phyloP scores from a whole-genome alignment of 2,888 invertebrate species.

The Epistrophe eligans region DNA sequence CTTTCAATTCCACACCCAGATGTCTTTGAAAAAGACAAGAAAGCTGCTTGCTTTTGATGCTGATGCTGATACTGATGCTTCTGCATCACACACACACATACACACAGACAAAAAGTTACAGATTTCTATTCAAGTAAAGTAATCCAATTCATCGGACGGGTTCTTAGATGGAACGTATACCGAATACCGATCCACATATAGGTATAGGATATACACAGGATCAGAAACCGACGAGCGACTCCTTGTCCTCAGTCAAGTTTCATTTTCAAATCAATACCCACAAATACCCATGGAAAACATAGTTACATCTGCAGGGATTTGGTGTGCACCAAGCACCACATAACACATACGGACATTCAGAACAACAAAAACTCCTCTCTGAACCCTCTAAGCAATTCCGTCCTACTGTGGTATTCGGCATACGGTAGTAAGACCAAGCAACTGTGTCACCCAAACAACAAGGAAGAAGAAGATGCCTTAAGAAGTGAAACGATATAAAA shows the following conservation, averaged over 20 bases:
- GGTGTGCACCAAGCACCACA: constrained; percentile 41
- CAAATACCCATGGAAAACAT: constrained; percentile 58
- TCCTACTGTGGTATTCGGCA: neutral
- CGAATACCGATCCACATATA: constrained; percentile 60
- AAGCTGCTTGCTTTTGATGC: constrained; percentile 19
- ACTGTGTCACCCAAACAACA: constrained; percentile 18
- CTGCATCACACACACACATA: too few species aligned
- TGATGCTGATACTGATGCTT: constrained; percentile 4
- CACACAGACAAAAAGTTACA: constrained; percentile 26
- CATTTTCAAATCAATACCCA: constrained; percentile 66
- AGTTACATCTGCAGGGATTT: constrained; percentile 56
- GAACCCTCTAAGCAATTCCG: constrained; percentile 26
- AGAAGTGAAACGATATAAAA: constrained; percentile 56
- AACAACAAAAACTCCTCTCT: constrained; percentile 17
- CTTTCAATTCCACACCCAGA: neutral
- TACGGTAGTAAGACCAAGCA: constrained; percentile 26
- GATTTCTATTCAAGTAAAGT: constrained; percentile 48
- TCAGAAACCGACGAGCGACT: constrained; percentile 58
- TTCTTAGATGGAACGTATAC: constrained; percentile 40
- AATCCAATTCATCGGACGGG: constrained; percentile 51
- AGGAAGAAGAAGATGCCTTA: constrained; percentile 36
- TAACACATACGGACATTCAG: constrained; percentile 31
- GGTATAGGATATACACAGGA: constrained; percentile 14
- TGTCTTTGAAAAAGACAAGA: constrained; percentile 23
- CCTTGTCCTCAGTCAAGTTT: constrained; percentile 56